These are phyloP conservation scores for Scophthalmus maximus DNA, from an alignment of 2,113 vertebrate species.

Conservation along the genomic window DNA sequence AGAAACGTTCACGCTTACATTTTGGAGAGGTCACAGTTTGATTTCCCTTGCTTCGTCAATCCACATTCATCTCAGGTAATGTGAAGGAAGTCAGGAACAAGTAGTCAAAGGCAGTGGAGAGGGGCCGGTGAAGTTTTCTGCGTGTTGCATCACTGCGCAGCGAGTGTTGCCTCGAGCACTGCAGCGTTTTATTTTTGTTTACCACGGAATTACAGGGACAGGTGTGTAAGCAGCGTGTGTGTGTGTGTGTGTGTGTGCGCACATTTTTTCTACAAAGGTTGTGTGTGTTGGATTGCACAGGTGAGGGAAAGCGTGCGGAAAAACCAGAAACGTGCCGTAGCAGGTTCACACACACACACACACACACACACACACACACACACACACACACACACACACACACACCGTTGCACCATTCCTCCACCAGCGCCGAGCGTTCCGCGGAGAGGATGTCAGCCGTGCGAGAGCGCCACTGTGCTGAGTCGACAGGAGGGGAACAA, in stretches of 20 bases:
- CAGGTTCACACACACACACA: conserved; percentile 48
- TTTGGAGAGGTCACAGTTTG: too few relatives aligned
- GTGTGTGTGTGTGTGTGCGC: background rate
- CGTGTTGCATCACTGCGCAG: conserved; percentile 67
- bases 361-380: too few relatives aligned
- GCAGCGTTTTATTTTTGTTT: conserved; percentile 67
- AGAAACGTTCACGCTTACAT: background rate
- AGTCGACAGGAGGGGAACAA: conserved; percentile 72
- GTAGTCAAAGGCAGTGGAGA: conserved; percentile 22
- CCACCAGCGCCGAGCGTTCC: conserved; percentile 38
- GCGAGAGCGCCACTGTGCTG: conserved; percentile 59
- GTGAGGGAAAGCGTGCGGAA: background rate
- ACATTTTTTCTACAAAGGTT: conserved; percentile 20
- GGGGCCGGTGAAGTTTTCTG: conserved; percentile 37
- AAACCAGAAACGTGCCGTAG: conserved; percentile 13
- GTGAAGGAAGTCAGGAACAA: conserved; percentile 45
- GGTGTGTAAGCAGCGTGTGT: conserved; percentile 50
- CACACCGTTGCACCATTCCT: conserved; percentile 32
- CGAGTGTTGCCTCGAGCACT: conserved; percentile 45
- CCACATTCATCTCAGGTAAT: conserved; percentile 42
- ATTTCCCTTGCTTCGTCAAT: conserved; percentile 11
- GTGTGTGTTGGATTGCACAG: background rate
- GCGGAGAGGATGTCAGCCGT: conserved; percentile 52
- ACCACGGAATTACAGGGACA: conserved; percentile 42
- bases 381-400: too few relatives aligned